Evolutionary conservation across 1,140 invertebrate species (phyloP).

Genomic region (Zaprionus inermis): DNA sequence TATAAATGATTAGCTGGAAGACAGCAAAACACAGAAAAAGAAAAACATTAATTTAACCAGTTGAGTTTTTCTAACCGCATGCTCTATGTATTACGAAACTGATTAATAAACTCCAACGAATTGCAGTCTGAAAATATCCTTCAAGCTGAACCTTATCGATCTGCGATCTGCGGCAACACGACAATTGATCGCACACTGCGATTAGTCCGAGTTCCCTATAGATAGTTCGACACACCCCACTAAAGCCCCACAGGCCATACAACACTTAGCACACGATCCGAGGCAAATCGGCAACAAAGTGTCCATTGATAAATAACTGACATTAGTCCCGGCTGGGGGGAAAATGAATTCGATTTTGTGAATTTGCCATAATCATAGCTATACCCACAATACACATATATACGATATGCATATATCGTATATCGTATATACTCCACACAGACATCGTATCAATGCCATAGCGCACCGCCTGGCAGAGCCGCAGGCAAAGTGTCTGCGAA

Average conservation of each 20-base stretch:
- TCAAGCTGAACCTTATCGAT: background rate
- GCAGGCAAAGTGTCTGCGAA: slow-evolving; percentile 77
- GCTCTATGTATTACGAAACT: background rate
- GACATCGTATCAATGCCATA: slow-evolving; percentile 40
- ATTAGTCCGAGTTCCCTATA: slow-evolving; percentile 3
- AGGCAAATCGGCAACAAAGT: slow-evolving; percentile 22
- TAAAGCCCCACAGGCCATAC: too few relatives aligned
- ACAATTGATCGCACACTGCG: slow-evolving; percentile 6
- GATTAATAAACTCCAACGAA: background rate
- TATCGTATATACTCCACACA: background rate
- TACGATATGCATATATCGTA: background rate
- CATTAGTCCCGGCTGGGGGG: slow-evolving; percentile 47
- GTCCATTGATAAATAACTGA: slow-evolving; percentile 75
- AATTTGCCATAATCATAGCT: slow-evolving; percentile 50
- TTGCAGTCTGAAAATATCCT: slow-evolving; percentile 1
- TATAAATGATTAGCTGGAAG: too few relatives aligned
- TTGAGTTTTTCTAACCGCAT: too few relatives aligned
- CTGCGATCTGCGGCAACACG: background rate
- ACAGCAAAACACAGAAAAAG: too few relatives aligned
- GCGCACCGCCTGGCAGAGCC: slow-evolving; percentile 20
- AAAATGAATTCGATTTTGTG: slow-evolving; percentile 21
- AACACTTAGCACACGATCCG: slow-evolving; percentile 9
- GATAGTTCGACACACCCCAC: background rate
- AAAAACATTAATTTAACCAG: too few relatives aligned
- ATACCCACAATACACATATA: background rate